These are phyloP conservation scores for Manis pentadactyla DNA, from an alignment of 2,797 vertebrate genomes.

Conservation along the genomic window DNA sequence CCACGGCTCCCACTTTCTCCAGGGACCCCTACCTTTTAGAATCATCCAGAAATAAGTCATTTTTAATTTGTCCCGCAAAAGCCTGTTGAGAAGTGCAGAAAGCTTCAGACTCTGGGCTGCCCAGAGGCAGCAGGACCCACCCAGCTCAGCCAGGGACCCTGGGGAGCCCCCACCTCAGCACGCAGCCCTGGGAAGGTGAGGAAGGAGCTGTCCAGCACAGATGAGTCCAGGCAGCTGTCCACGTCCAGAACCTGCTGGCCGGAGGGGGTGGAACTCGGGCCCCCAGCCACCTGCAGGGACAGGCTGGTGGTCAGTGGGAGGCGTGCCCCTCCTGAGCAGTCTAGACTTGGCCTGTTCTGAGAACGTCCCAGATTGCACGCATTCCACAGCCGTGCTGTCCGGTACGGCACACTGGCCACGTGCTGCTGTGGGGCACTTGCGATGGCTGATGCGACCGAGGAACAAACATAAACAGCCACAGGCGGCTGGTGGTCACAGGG, in stretches of 20 bases:
- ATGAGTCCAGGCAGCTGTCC: slow-evolving; percentile 95
- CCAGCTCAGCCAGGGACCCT: background rate
- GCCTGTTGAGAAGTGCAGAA: slow-evolving; percentile 85
- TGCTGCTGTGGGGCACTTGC: no score
- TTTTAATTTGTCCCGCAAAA: slow-evolving; percentile 93
- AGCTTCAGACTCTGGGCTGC: background rate
- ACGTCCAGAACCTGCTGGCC: slow-evolving; percentile 95
- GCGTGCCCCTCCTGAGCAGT: background rate
- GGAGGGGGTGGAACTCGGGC: slow-evolving; percentile 87
- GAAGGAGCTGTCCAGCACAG: slow-evolving; percentile 94
- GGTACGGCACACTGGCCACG: rapidly evolving
- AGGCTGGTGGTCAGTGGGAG: background rate
- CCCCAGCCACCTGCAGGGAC: slow-evolving; percentile 87
- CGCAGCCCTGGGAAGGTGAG: slow-evolving; percentile 90
- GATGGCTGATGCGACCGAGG: no score
- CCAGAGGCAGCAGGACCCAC: rapidly evolving
- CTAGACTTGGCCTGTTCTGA: background rate
- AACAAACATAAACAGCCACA: background rate
- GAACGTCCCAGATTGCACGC: background rate
- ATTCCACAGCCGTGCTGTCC: no score
- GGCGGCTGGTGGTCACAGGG: background rate
- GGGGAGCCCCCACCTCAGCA: slow-evolving; percentile 83
- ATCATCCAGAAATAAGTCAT: slow-evolving; percentile 93
- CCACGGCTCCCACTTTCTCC: background rate
- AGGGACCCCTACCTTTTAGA: slow-evolving; percentile 91